Evolutionary conservation across 1,140 invertebrate genomes (phyloP), one percentile per base, ranked within the genome.

Genomic region (Aleiodes sp.): DNA sequence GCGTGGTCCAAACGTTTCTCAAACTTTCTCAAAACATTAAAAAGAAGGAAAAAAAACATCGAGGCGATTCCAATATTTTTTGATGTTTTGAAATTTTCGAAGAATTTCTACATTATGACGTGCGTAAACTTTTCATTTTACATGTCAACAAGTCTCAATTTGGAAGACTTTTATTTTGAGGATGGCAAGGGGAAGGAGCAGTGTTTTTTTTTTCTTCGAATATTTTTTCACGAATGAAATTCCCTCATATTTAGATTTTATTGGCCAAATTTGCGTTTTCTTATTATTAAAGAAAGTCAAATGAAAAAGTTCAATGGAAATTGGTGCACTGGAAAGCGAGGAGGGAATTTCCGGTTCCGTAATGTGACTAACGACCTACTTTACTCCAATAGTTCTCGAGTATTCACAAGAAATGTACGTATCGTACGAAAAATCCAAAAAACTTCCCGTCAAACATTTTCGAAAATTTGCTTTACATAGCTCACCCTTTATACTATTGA

Each of bases 261-360:
- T n/a, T n/a, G n/a, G n/a, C n/a, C n/a, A n/a, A n/a, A n/a, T n/a
- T n/a, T n/a, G n/a, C n/a, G n/a, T n/a, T n/a, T n/a, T n/a, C n/a
- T n/a, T n/a, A n/a, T n/a, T n/a, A n/a, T n/a, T n/a, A n/a, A 52
- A 21, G 46, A 52, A 52, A 52, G 46, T 52, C 26, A 10, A 52
- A 52, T 52, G 6, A 52, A 52, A 24, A 52, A 52, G n/a, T 52
- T 43, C n/a, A 43, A 43, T 10, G 21, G 21, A 52, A 52, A 52
- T 52, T 2, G 46, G 46, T 24, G 21, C 4, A 52, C 21, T 52
- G 46, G 46, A 52, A 52, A 52, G 21, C 21, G 19, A 3, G 46
- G 16, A 52, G n/a, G n/a, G 21, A 21, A 52, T 52, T 52, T 52
- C 46, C 46, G 46, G 14, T 52, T 52, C 46, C 21, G 46, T 21